Conservation (phyloP, 2,888 invertebrate species). For the Autographa pulchrina region DNA sequence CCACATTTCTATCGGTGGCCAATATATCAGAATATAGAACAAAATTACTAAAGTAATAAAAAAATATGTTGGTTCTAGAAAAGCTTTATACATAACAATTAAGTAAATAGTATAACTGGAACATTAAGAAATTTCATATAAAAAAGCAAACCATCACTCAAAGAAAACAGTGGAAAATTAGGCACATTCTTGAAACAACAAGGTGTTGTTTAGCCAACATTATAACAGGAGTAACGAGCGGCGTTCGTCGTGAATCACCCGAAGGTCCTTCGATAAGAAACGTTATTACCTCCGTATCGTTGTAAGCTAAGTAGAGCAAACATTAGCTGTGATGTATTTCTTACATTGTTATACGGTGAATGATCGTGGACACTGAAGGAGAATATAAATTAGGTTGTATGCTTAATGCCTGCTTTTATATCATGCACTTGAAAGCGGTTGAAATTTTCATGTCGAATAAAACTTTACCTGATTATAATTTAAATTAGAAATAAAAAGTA, state of each 20-base stretch:
- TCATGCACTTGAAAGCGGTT: no score
- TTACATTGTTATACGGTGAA: background rate
- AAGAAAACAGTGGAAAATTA: background rate
- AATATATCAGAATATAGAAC: no score
- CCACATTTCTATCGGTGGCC: no score
- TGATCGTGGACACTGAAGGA: background rate
- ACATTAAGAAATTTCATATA: no score
- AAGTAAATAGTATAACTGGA: no score
- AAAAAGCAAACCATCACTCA: background rate
- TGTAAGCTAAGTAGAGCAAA: background rate
- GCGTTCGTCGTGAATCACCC: background rate
- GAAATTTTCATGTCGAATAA: no score
- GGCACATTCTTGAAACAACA: background rate
- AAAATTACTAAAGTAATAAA: no score
- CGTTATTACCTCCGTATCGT: background rate
- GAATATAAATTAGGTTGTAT: background rate
- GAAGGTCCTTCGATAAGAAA: slow-evolving; percentile 5
- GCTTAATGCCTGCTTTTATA: no score
- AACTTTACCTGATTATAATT: no score
- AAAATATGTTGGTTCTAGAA: no score
- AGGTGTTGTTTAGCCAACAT: background rate
- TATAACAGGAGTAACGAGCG: background rate
- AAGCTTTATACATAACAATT: no score
- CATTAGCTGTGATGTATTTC: background rate
- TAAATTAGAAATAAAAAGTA: no score